These are phyloP conservation scores for Apaloderma vittatum DNA, from an alignment of 2,113 vertebrate genomes.

Conservation along the genomic window DNA sequence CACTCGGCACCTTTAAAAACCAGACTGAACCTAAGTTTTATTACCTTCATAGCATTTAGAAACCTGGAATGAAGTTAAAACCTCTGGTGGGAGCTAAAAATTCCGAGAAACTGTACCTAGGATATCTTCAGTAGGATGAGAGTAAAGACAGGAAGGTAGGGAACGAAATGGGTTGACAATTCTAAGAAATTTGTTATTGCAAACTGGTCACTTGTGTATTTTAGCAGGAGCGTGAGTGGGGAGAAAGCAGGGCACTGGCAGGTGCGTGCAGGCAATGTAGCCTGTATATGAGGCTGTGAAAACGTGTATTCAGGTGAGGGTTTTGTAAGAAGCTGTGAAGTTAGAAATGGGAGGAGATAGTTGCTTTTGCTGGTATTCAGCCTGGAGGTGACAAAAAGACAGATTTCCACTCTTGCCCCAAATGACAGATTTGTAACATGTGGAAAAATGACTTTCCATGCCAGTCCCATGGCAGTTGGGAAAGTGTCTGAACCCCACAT, in stretches of 20 bases:
- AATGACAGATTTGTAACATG: background rate
- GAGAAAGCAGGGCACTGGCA: background rate
- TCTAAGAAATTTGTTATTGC: background rate
- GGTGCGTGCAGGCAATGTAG: accelerated
- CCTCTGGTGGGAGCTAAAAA: background rate
- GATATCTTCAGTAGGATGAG: background rate
- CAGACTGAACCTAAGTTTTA: background rate
- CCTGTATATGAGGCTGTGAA: background rate
- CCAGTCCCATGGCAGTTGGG: background rate
- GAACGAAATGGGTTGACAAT: background rate
- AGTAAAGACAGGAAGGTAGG: background rate
- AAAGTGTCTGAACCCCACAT: background rate
- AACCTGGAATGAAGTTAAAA: background rate
- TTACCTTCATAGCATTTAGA: background rate
- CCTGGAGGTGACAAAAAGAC: background rate
- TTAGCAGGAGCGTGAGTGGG: background rate
- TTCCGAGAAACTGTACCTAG: background rate
- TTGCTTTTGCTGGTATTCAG: background rate
- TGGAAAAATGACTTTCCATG: background rate
- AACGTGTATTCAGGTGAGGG: background rate
- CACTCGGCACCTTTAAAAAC: background rate
- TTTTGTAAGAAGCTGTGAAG: background rate
- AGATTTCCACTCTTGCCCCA: background rate
- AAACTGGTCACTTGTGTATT: background rate
- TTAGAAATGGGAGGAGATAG: background rate